A percentile compares a stretch with the other conserved stretches of the same genome.
These are phyloP conservation scores for Gonatopus flavifemur DNA, from an alignment of 1,140 invertebrate species.

Conservation along the genomic window DNA sequence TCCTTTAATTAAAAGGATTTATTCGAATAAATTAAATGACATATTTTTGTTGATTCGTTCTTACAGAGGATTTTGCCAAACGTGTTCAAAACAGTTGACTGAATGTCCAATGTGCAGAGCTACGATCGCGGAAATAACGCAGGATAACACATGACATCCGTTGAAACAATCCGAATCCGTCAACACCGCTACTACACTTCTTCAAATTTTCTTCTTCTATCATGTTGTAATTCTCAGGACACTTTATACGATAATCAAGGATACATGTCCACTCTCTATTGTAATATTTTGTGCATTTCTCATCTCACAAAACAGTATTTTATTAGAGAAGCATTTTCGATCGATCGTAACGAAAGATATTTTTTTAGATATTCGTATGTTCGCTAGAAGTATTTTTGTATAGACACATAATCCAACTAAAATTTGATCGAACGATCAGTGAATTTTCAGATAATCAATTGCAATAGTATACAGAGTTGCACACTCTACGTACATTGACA, in stretches of 20 bases:
- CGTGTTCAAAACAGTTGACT: conserved; percentile 75
- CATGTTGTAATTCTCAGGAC: conserved; percentile 23
- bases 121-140: conserved; percentile 49
- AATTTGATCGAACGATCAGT: conserved; percentile 2
- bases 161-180: conserved; percentile 22
- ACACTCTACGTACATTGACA: background rate
- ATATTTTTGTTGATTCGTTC: conserved; percentile 15
- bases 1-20: conserved; percentile 11
- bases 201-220: conserved; percentile 25
- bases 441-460: background rate
- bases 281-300: conserved; percentile 32
- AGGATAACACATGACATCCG: conserved; percentile 52
- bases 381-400: background rate
- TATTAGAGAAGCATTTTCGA: conserved; percentile 18
- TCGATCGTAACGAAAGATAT: conserved; percentile 13
- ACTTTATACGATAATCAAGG: conserved; percentile 25
- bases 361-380: conserved; percentile 3
- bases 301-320: conserved; percentile 29
- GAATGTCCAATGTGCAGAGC: conserved; percentile 89
- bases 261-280: conserved; percentile 12
- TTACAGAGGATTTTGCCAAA: conserved; percentile 81
- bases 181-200: too few relatives aligned
- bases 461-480: too few relatives aligned
- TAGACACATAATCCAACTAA: background rate
- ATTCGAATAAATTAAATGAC: background rate